Conservation (phyloP, 2,113 vertebrate species). For the Tragelaphus imberbis region DNA sequence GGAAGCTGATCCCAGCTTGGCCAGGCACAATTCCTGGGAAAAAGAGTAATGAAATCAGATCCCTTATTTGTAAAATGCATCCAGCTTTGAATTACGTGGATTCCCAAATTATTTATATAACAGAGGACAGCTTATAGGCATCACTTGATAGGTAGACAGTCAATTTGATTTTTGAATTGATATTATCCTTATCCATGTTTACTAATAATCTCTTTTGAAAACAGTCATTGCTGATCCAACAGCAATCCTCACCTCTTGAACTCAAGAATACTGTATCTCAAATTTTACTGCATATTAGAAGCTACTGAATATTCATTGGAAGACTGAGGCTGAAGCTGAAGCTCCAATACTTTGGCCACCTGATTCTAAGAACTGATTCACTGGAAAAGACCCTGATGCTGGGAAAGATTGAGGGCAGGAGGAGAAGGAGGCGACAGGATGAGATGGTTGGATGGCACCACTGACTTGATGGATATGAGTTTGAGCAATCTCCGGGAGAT, state of each 20-base stretch:
- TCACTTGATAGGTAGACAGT: not conserved
- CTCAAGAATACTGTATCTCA: not conserved
- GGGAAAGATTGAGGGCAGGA: not conserved
- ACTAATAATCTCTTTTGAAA: conserved; percentile 10
- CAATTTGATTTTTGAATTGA: conserved; percentile 12
- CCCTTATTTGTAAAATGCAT: conserved; percentile 55
- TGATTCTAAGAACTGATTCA: not conserved
- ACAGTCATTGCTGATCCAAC: not conserved
- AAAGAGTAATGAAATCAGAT: conserved; percentile 47
- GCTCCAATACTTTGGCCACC: not conserved
- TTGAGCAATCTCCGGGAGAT: not conserved
- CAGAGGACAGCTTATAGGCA: not conserved
- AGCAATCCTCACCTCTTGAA: not conserved
- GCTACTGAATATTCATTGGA: not conserved
- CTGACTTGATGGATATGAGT: not conserved
- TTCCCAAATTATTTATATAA: conserved; percentile 36
- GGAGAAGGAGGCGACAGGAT: not conserved
- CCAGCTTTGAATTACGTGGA: conserved; percentile 37
- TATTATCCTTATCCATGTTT: conserved; percentile 9
- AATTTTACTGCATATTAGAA: not conserved
- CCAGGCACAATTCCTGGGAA: conserved; percentile 38
- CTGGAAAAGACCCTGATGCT: not conserved
- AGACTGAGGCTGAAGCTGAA: not conserved
- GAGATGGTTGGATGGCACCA: not conserved
- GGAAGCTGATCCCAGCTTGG: conserved; percentile 52